These are phyloP conservation scores for Halcyon badia DNA, from an alignment of 2,797 vertebrate genomes.

Conservation along the genomic window DNA sequence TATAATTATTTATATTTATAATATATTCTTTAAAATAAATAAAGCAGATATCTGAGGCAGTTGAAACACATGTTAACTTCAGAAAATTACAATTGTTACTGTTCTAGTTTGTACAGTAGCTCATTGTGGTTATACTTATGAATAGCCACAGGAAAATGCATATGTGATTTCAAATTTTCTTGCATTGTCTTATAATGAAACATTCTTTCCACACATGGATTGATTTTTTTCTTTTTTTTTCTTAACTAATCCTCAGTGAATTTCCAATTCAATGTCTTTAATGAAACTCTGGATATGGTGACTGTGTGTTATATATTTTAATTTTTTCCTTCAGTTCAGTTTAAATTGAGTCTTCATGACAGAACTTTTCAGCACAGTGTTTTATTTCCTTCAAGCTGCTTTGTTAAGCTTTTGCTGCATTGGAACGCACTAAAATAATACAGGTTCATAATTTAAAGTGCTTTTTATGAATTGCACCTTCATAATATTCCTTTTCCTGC, in stretches of 20 bases:
- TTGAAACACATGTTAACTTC: neutral
- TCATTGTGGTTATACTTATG: neutral
- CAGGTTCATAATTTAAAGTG: neutral
- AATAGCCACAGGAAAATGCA: neutral
- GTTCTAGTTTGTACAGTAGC: neutral
- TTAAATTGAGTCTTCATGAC: neutral
- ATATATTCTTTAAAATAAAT: too few relatives aligned
- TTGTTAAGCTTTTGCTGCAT: neutral
- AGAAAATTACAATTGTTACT: neutral
- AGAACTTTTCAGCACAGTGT: fast-evolving
- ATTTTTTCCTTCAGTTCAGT: neutral
- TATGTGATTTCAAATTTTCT: neutral
- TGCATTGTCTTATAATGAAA: neutral
- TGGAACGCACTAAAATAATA: neutral
- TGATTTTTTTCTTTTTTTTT: neutral
- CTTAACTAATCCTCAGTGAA: neutral
- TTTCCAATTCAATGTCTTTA: neutral
- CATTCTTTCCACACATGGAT: neutral
- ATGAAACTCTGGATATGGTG: neutral
- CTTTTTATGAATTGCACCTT: neutral
- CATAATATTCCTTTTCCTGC: neutral
- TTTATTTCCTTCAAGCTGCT: neutral
- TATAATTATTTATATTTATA: too few relatives aligned
- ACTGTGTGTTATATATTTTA: neutral
- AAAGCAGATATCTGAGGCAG: neutral